Base-by-base conservation (phyloP, 2,113 vertebrate genomes). In the Dendrocopos noguchii region DNA sequence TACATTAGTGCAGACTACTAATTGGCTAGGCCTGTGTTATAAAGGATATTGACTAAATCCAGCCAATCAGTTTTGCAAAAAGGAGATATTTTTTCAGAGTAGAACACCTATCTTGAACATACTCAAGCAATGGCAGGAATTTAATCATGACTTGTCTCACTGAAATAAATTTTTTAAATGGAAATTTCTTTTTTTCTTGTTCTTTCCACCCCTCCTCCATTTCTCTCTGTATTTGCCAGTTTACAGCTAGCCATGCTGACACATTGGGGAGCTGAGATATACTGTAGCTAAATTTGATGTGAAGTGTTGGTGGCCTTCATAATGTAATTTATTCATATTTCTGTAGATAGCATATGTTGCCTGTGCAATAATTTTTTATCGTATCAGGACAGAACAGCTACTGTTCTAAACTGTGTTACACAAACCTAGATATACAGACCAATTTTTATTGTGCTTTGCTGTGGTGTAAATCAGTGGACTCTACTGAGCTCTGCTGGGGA, bases 321-420 rank as follows among this genome's bases (percentile, higher is more conserved):
- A 89, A 94, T 97, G 80, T 96, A 96, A 97, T 97, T 97, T 97
- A 97, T 98, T 97, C 96, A 95, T 96, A 80, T 89, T 72, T 87
- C 90, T 56, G n/a, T 96, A 94, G 92, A 90, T 94, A 91, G 90
- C 93, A 95, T 91, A 94, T 95, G 91, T 94, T 96, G 92, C 92
- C 87, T 94, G 93, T 95, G 90, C 91, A 90, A 81, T 95, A 87
- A 90, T 94, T 95, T 96, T 95, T 96, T 91, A 94, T 96, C 66
- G 0, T 92, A 94, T 86, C 90, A 95, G 80, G 63, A 66, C 94
- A 94, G 91, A 92, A 82, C 68, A 79, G 90, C 90, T 59, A 77
- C 63, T 50, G 22, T 96, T 95, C 84, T 65, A 92, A 84, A 80
- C 84, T 89, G 74, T 93, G 91, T 94, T 96, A 87, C 75, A 89